These are phyloP conservation scores for Condylostylus longicornis DNA, from an alignment of 1,140 invertebrate species.

Conservation along the genomic window DNA sequence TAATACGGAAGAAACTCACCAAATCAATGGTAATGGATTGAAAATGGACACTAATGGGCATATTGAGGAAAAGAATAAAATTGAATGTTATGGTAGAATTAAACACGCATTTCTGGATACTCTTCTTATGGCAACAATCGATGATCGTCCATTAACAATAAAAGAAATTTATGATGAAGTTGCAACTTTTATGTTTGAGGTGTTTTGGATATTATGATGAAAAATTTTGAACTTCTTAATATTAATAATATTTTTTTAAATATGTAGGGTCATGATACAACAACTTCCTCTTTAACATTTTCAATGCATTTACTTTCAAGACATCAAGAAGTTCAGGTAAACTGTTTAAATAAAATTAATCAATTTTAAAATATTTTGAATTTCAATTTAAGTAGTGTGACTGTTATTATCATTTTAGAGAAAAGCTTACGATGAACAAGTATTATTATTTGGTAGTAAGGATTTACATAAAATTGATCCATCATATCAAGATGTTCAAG, in stretches of 20 bases:
- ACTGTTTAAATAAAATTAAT: no score
- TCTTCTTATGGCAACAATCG: slow-evolving; percentile 28
- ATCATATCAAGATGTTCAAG: slow-evolving; percentile 33
- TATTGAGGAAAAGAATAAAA: no score
- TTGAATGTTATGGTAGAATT: no score
- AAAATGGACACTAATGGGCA: no score
- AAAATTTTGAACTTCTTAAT: neutral
- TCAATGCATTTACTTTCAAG: slow-evolving; percentile 22
- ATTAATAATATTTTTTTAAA: neutral
- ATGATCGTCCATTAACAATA: slow-evolving; percentile 41
- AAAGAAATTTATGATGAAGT: slow-evolving; percentile 53
- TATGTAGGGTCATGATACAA: slow-evolving; percentile 38
- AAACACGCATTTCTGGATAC: slow-evolving; percentile 21
- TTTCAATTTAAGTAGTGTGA: no score
- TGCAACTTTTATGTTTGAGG: slow-evolving; percentile 60
- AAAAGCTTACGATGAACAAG: slow-evolving; percentile 41
- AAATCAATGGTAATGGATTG: neutral
- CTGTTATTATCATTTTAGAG: no score
- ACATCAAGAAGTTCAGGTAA: slow-evolving; percentile 31
- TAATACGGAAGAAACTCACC: no score
- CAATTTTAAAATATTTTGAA: no score
- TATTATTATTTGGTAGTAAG: slow-evolving; percentile 34
- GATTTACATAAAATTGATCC: slow-evolving; percentile 16
- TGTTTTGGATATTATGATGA: slow-evolving; percentile 27
- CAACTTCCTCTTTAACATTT: slow-evolving; percentile 21